A percentile compares a stretch with the other conserved stretches of the same genome.
Conservation (phyloP, 2,113 vertebrate genomes). For the Azemiops feae region DNA sequence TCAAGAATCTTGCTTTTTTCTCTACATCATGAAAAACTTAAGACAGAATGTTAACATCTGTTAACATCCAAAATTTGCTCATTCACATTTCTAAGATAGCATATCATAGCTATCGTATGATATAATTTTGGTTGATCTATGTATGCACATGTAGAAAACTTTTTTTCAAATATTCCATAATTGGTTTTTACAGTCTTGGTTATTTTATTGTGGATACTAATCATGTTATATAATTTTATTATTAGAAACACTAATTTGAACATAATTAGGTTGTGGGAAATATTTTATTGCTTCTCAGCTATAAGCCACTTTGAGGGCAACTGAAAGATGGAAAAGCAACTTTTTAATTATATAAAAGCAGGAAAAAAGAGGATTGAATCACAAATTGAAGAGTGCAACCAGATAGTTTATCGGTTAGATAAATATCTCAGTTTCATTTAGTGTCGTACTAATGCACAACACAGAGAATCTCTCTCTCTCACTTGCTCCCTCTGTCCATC, state of each 20-base stretch:
- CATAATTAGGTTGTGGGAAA: background rate
- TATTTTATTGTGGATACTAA: slow-evolving; percentile 5
- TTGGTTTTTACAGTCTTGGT: background rate
- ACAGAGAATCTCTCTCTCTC: no score
- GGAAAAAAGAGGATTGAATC: background rate
- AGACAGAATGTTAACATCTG: background rate
- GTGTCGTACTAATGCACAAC: background rate
- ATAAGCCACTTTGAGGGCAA: background rate
- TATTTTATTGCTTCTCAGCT: background rate
- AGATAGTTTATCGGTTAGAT: background rate
- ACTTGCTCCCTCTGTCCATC: background rate
- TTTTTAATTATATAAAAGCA: background rate
- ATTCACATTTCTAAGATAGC: background rate
- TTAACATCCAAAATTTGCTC: background rate
- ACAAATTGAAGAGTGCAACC: background rate
- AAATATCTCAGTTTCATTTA: background rate
- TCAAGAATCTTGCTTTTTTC: background rate
- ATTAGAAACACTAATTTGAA: background rate
- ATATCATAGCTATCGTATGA: background rate
- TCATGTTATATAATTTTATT: background rate
- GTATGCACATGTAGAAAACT: background rate
- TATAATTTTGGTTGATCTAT: background rate
- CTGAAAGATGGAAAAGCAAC: background rate
- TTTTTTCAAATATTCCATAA: background rate
- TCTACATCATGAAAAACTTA: background rate